These are phyloP conservation scores for Rhopalosiphum maidis DNA, from an alignment of 1,140 invertebrate species.

Conservation along the genomic window DNA sequence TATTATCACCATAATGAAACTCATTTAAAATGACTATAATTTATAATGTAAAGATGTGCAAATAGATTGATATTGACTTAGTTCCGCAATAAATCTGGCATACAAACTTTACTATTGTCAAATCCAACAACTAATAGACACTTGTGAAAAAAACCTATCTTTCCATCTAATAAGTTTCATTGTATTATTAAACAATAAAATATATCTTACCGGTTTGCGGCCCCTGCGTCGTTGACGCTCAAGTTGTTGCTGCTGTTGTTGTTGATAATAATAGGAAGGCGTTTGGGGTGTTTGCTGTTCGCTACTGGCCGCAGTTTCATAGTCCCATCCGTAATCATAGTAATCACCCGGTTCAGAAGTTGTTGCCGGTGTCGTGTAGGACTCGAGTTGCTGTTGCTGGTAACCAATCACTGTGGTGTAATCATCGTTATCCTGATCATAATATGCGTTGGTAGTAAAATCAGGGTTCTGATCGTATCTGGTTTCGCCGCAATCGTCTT, in stretches of 20 bases:
- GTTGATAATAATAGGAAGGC: neutral
- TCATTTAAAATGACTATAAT: neutral
- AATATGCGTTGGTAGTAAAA: neutral
- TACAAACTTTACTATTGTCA: neutral
- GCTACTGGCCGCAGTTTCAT: neutral
- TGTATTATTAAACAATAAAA: neutral
- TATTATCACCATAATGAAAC: neutral
- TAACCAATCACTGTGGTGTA: neutral
- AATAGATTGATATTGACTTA: neutral
- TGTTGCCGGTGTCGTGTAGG: neutral
- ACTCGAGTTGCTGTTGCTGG: neutral
- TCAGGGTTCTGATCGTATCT: neutral
- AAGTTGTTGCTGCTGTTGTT: neutral
- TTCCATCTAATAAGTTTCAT: neutral
- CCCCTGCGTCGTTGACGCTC: neutral
- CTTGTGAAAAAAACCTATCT: neutral
- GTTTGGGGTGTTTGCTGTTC: slow-evolving; percentile 28
- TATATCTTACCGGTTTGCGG: neutral
- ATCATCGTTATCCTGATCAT: neutral
- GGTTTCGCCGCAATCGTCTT: neutral
- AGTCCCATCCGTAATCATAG: slow-evolving; percentile 40
- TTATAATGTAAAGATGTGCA: neutral
- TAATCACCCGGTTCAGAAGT: slow-evolving; percentile 10
- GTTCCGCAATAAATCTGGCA: neutral
- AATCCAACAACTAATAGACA: neutral